phyloP scores from a whole-genome alignment of 1,140 invertebrate genomes.

The Drosophila subpulchrella region DNA sequence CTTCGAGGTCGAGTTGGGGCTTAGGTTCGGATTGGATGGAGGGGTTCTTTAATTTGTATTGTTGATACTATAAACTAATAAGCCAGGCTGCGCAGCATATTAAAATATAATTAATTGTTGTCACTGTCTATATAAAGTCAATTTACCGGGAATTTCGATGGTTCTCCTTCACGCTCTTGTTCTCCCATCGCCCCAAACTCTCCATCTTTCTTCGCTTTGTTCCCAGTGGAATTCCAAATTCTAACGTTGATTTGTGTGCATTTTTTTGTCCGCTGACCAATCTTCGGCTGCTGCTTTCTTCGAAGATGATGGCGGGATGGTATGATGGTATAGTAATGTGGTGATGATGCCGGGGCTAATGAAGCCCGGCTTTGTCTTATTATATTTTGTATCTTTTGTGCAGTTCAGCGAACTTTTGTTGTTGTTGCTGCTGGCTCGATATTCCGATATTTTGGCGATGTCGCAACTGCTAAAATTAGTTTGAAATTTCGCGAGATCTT shows the following conservation, averaged over 20 bases:
- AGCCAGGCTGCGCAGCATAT: slow-evolving; percentile 72
- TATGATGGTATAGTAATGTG: neutral
- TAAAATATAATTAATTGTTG: slow-evolving; percentile 83
- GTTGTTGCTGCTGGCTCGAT: slow-evolving; percentile 33
- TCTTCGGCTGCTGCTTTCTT: slow-evolving; percentile 64
- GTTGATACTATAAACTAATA: slow-evolving; percentile 83
- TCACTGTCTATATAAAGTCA: slow-evolving; percentile 82
- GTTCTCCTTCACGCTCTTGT: neutral
- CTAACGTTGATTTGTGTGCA: slow-evolving; percentile 78
- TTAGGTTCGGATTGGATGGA: slow-evolving; percentile 2
- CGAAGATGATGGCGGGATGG: slow-evolving; percentile 25
- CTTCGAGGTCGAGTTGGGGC: slow-evolving; percentile 44
- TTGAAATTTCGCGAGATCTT: slow-evolving; percentile 32
- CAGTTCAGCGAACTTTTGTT: slow-evolving; percentile 81
- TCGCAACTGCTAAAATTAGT: slow-evolving; percentile 82
- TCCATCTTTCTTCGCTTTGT: slow-evolving; percentile 52
- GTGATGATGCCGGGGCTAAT: slow-evolving; percentile 39
- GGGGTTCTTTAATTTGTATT: slow-evolving; percentile 63
- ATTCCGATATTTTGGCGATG: slow-evolving; percentile 64
- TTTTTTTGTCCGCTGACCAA: slow-evolving; percentile 66
- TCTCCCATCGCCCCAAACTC: slow-evolving; percentile 7
- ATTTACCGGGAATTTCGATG: slow-evolving; percentile 70
- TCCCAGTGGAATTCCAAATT: slow-evolving; percentile 59
- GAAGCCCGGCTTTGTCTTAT: slow-evolving; percentile 58
- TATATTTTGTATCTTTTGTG: slow-evolving; percentile 74